Conservation (phyloP, 2,888 invertebrate genomes). For the Timandra comae region DNA sequence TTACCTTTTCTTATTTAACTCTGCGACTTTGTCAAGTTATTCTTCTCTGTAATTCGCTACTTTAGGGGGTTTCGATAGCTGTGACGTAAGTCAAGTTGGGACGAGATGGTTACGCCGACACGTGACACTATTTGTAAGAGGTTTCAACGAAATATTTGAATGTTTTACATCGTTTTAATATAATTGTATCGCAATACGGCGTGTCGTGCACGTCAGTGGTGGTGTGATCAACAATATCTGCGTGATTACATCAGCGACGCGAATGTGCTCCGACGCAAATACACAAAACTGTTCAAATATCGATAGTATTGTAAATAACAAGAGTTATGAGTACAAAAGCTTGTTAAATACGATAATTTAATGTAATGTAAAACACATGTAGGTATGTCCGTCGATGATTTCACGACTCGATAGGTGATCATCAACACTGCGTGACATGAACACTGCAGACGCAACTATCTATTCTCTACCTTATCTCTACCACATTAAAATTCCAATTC, state of each 20-base stretch:
- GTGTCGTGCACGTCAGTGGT: background rate
- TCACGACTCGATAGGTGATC: conserved; percentile 45
- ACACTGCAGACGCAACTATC: conserved; percentile 27
- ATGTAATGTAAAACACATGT: too few species aligned
- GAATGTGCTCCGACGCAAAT: conserved; percentile 49
- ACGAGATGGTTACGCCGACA: too few species aligned
- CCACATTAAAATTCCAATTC: conserved; percentile 7
- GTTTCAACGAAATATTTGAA: too few species aligned
- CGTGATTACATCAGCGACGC: conserved; percentile 48
- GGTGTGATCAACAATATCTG: conserved; percentile 10
- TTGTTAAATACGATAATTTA: conserved; percentile 44
- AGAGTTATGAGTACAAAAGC: conserved; percentile 45
- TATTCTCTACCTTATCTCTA: conserved; percentile 6
- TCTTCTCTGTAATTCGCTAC: conserved; percentile 14
- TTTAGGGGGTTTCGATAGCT: too few species aligned
- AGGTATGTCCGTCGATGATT: conserved; percentile 52
- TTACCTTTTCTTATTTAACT: conserved; percentile 15
- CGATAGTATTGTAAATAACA: conserved; percentile 50
- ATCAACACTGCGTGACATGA: conserved; percentile 42
- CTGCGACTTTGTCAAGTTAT: conserved; percentile 26
- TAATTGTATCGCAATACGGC: too few species aligned
- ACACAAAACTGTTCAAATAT: conserved; percentile 63
- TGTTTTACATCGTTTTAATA: too few species aligned
- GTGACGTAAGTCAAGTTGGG: too few species aligned
- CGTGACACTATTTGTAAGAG: too few species aligned